Percentiles rank a stretch among this genome's conserved stretches.
phyloP scores from a whole-genome alignment of 2,113 vertebrate species.

The Lynx canadensis region DNA sequence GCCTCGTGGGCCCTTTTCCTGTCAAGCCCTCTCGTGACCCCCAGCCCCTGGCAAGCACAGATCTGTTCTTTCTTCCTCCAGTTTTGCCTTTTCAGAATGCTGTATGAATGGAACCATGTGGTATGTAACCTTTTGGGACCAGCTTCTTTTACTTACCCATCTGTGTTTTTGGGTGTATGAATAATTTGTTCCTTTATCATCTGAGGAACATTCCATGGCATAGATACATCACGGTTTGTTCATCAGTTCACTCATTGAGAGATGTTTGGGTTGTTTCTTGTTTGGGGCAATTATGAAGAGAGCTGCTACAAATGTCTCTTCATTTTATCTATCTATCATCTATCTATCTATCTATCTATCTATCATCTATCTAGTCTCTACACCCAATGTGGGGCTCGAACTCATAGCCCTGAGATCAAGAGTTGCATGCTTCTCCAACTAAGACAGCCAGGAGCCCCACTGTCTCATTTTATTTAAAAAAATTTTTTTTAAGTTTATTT shows the following conservation, averaged over 20 bases:
- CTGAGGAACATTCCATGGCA: no score
- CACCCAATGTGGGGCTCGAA: neutral
- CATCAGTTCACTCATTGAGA: neutral
- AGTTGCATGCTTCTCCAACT: no score
- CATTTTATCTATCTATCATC: neutral
- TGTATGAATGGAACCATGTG: no score
- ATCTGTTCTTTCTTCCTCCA: neutral
- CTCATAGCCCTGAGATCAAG: neutral
- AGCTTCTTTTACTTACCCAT: neutral
- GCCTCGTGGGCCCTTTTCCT: no score
- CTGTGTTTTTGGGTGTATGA: neutral
- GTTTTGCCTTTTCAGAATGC: neutral
- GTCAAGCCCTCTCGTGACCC: neutral
- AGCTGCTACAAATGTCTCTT: neutral
- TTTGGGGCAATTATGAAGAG: neutral
- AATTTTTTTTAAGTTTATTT: no score
- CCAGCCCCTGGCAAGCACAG: no score
- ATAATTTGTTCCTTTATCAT: neutral
- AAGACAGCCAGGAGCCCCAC: no score
- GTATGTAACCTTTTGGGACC: neutral
- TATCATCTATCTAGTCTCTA: neutral
- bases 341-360: neutral
- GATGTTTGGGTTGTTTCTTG: neutral
- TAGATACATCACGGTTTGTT: neutral
- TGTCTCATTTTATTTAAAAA: no score